Percentiles rank a stretch among this genome's conserved stretches.
Evolutionary conservation across 2,113 vertebrate species (phyloP).

Genomic region (Petromus typicus): DNA sequence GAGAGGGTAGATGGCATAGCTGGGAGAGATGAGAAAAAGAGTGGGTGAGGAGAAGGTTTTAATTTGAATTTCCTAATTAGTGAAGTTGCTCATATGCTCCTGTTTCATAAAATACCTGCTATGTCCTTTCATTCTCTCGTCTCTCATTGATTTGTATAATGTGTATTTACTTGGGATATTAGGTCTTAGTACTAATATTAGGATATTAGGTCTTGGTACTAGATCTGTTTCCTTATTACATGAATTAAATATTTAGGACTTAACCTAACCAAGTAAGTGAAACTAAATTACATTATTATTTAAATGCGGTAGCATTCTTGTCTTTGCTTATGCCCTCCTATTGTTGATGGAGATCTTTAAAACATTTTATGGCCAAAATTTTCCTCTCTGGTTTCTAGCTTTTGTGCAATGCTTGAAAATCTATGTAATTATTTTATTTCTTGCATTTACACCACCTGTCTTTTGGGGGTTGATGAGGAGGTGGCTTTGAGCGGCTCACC

Average conservation of each 20-base stretch:
- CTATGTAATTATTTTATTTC: neutral
- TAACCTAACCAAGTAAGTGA: too few relatives aligned
- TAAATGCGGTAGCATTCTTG: neutral
- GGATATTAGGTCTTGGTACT: too few relatives aligned
- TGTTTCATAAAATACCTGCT: neutral
- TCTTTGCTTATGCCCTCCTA: neutral
- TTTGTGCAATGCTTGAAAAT: neutral
- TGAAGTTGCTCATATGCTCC: neutral
- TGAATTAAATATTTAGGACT: too few relatives aligned
- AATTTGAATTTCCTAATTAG: neutral
- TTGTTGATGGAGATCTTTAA: neutral
- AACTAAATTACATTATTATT: too few relatives aligned
- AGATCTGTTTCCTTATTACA: neutral
- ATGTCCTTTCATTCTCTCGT: neutral
- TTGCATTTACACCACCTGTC: neutral
- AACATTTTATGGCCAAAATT: neutral
- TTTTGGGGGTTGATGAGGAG: neutral
- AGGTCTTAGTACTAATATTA: neutral
- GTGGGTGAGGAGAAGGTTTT: neutral
- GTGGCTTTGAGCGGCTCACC: neutral
- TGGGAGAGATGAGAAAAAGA: neutral
- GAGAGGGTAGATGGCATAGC: neutral
- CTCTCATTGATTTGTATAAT: neutral
- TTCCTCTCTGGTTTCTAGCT: neutral
- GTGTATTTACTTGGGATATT: neutral